Base-by-base conservation (phyloP, 2,113 vertebrate genomes). In the Phrynocephalus versicolor region DNA sequence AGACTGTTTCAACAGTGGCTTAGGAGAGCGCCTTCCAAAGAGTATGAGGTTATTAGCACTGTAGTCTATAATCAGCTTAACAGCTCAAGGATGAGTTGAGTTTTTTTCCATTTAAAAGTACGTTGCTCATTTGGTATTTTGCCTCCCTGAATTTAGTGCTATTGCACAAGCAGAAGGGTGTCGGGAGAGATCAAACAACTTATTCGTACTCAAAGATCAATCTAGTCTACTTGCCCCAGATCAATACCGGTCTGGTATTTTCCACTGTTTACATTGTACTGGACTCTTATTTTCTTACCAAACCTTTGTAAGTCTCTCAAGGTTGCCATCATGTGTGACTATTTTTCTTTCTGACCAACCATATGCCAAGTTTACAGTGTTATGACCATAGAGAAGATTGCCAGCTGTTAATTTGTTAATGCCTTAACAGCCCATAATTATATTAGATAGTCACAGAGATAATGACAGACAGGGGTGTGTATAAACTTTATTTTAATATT, bases 381-480 rank as follows among this genome's bases (percentile, higher is more conserved):
- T 70, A 35, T 81, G 62, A 58, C 64, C 37, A 55, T 27, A 10
- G 67, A 51, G 81, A 71, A 81, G 23, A 64, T 27, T 51, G 10
- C 45, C 5, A 10, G 45, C n/a, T n/a, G n/a, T n/a, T n/a, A n/a
- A n/a, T n/a, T n/a, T 83, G 33, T 75, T 83, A 3, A 10, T 39
- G 41, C 69, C 30, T 41, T 35, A 55, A 18, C 18, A 82, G 51
- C 15, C 19, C 2, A 88, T 79, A 87, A 85, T 79, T 81, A 39
- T 19, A 79, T 85, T 89, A 88, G 89, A 84, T 87, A 91, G 87
- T 45, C 4, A 82, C 60, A 13, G 2, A 88, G 89, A 84, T 87
- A 91, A 87, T 45, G 3, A 82, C 60, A 13, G 2, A 51, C 69
- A 57, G 1, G 8, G 25, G 16, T 18, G 21, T 5, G n/a, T 2